phyloP scores from a whole-genome alignment of 2,113 vertebrate species.

The Cariama cristata region DNA sequence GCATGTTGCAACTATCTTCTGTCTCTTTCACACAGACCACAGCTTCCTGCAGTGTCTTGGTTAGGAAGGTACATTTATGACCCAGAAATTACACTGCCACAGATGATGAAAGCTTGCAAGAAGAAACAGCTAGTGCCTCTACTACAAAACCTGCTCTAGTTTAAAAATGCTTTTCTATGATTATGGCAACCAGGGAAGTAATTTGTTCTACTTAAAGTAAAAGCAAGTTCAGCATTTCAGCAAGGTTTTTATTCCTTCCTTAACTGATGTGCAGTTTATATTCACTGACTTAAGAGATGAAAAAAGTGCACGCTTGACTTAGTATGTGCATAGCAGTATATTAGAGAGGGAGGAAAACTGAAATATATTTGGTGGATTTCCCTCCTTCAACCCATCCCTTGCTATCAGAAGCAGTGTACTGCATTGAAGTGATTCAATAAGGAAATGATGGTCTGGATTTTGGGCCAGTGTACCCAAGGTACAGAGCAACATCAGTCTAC shows the following conservation, averaged over 20 bases:
- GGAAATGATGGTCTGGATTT: not conserved
- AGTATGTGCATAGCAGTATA: not conserved
- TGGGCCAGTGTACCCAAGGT: not conserved
- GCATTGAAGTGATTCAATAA: not conserved
- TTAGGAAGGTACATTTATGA: conserved; percentile 40
- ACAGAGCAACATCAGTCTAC: not conserved
- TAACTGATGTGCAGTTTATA: conserved; percentile 26
- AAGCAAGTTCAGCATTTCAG: conserved; percentile 70
- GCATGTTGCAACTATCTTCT: not conserved
- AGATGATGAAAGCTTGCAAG: conserved; percentile 53
- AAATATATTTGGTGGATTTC: not conserved
- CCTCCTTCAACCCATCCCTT: not conserved
- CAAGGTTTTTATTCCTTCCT: not conserved
- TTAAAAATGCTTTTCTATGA: conserved; percentile 53
- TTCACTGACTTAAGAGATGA: conserved; percentile 53
- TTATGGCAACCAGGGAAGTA: conserved; percentile 40
- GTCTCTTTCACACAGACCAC: not conserved
- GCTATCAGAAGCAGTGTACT: not conserved
- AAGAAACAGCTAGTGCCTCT: not conserved
- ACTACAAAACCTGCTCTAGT: conserved; percentile 23
- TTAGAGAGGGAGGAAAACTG: not conserved
- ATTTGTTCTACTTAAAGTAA: conserved; percentile 66
- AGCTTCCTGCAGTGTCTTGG: not conserved
- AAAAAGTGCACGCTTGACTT: not conserved
- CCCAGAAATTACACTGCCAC: conserved; percentile 43